Evolutionary conservation across 2,113 vertebrate genomes (phyloP).

Genomic region (Cyprinus carpio): DNA sequence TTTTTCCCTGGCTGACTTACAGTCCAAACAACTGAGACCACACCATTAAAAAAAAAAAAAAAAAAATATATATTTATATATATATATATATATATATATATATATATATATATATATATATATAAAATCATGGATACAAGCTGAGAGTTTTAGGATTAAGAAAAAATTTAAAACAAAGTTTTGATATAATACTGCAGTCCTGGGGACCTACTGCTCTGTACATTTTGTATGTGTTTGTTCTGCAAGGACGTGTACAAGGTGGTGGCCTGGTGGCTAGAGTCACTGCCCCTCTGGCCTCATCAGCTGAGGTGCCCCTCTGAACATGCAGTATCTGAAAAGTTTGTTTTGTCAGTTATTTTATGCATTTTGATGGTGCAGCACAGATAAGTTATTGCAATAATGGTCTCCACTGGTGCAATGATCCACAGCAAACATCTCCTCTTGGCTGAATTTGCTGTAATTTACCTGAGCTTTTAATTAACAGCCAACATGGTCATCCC

Average conservation of each 20-base stretch:
- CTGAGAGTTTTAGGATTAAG: neutral
- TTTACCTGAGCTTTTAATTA: conserved; percentile 32
- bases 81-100: no score
- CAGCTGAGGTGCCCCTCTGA: no score
- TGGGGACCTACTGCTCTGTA: no score
- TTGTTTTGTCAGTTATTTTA: conserved; percentile 23
- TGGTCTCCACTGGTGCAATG: conserved; percentile 32
- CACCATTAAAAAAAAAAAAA: no score
- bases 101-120: no score
- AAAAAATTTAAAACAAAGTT: neutral
- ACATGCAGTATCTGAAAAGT: neutral
- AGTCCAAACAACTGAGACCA: neutral
- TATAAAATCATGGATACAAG: neutral
- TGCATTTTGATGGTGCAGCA: neutral
- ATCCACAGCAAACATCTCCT: conserved; percentile 30
- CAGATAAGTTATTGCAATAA: conserved; percentile 41
- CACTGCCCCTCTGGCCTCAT: no score
- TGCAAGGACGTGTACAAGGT: no score
- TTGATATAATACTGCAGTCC: neutral
- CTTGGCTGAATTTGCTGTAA: conserved; percentile 21
- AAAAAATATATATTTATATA: no score
- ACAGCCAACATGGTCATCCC: conserved; percentile 14
- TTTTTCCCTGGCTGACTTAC: neutral
- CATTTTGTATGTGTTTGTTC: no score
- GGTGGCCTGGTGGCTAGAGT: no score